Evolutionary conservation across 2,797 vertebrate genomes (phyloP).

Genomic region (Rhynchonycteris naso): DNA sequence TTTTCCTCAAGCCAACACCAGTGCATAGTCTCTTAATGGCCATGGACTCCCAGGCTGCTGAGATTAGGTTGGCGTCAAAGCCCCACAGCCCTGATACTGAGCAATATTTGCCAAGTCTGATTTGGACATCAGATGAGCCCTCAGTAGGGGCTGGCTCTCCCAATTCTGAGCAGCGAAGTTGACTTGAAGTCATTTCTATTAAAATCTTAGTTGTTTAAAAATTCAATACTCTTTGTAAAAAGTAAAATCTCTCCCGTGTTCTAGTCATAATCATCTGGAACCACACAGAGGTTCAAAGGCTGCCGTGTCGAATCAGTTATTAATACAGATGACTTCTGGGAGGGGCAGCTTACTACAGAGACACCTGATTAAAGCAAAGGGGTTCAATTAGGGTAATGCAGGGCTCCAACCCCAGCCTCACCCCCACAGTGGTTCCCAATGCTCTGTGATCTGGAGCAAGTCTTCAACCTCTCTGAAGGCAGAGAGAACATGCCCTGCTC

Average conservation of each 20-base stretch:
- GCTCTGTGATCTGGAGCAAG: not conserved
- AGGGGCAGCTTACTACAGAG: not conserved
- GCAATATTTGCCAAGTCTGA: not conserved
- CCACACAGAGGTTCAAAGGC: not conserved
- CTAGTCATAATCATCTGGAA: not conserved
- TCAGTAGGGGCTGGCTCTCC: not conserved
- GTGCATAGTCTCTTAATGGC: not conserved
- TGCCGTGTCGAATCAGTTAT: not conserved
- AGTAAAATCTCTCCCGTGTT: not conserved
- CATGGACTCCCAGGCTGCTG: not conserved
- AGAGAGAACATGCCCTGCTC: not conserved
- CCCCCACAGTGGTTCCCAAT: not conserved
- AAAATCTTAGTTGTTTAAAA: slow-evolving; percentile 15
- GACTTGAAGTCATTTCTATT: not conserved
- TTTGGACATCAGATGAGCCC: not conserved
- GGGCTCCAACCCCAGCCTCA: not conserved
- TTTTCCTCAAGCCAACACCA: not conserved
- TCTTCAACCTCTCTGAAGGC: not conserved
- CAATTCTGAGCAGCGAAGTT: not conserved
- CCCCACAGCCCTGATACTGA: not conserved
- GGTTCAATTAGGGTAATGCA: not conserved
- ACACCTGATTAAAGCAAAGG: not conserved
- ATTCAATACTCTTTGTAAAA: not conserved
- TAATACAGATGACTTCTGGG: not conserved
- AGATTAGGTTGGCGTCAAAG: not conserved